These are phyloP conservation scores for Drosophila murphyi DNA, from an alignment of 1,140 invertebrate genomes.

Conservation along the genomic window DNA sequence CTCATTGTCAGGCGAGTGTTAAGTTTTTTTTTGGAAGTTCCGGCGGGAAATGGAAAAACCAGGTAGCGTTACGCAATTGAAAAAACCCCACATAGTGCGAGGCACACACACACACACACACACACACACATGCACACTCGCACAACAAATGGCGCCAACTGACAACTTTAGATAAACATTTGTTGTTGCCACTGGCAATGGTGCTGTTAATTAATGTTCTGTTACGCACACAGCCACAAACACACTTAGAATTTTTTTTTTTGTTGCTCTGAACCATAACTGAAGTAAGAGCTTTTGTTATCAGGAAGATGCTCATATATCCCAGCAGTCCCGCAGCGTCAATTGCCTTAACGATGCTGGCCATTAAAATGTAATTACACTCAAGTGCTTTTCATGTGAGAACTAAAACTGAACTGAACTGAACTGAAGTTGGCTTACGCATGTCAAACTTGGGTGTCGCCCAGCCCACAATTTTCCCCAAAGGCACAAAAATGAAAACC, in stretches of 20 bases:
- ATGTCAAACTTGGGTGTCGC: too few species aligned
- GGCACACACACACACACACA: constrained; percentile 7
- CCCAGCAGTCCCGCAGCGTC: constrained; percentile 50
- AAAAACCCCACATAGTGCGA: too few species aligned
- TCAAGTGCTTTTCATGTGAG: constrained; percentile 5
- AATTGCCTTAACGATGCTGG: constrained; percentile 56
- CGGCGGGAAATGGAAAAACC: constrained; percentile 39
- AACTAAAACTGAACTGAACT: constrained; percentile 27
- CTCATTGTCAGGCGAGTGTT: neutral
- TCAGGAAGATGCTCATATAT: constrained; percentile 18
- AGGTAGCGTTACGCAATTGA: constrained; percentile 39
- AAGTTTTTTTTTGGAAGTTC: constrained; percentile 19
- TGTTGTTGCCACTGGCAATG: constrained; percentile 43
- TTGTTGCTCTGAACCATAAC: constrained; percentile 53
- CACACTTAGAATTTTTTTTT: constrained; percentile 33
- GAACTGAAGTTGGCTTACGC: too few species aligned
- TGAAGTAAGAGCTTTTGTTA: constrained; percentile 9
- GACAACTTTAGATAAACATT: constrained; percentile 68
- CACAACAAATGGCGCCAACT: constrained; percentile 57
- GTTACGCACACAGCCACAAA: constrained; percentile 26
- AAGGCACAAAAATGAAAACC: too few species aligned
- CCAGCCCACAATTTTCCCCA: too few species aligned
- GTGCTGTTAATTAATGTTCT: constrained; percentile 68
- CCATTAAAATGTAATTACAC: constrained; percentile 56
- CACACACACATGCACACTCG: neutral